A percentile compares a stretch with the other conserved stretches of the same genome.
phyloP scores from a whole-genome alignment of 2,888 invertebrate species.

The Temnothorax unifasciatus region DNA sequence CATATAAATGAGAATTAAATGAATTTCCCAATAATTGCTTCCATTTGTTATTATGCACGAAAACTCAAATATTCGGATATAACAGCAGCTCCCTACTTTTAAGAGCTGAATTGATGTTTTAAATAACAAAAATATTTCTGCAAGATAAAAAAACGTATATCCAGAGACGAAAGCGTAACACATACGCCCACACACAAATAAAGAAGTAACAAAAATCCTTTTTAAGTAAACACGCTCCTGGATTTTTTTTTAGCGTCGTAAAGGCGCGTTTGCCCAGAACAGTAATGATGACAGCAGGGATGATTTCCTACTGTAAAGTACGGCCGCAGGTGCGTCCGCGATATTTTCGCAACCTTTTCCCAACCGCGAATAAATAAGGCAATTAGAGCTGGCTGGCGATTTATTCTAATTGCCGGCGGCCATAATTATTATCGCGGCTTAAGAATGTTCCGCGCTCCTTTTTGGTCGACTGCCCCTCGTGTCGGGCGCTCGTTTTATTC shows the following conservation, averaged over 20 bases:
- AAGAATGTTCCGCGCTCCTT: constrained; percentile 68
- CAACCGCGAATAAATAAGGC: constrained; percentile 79
- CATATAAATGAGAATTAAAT: constrained; percentile 51
- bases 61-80: constrained; percentile 25
- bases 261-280: neutral
- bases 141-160: neutral
- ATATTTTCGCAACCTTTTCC: constrained; percentile 30
- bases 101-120: neutral
- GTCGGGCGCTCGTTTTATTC: constrained; percentile 68
- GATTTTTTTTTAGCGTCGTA: too few species aligned
- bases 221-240: too few species aligned
- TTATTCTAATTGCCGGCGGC: constrained; percentile 81
- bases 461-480: constrained; percentile 32
- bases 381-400: constrained; percentile 78
- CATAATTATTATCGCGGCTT: constrained; percentile 82
- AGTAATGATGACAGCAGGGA: constrained; percentile 33
- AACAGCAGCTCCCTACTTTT: neutral
- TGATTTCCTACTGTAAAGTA: constrained; percentile 45
- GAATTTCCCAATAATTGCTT: constrained; percentile 49
- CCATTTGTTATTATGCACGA: constrained; percentile 29
- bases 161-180: neutral
- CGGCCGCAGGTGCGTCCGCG: constrained; percentile 50
- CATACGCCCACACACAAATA: neutral
- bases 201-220: neutral
- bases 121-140: constrained; percentile 14